Evolutionary conservation across 2,113 vertebrate species (phyloP), one percentile per base, ranked within the genome.

Genomic region (Chauna torquata): DNA sequence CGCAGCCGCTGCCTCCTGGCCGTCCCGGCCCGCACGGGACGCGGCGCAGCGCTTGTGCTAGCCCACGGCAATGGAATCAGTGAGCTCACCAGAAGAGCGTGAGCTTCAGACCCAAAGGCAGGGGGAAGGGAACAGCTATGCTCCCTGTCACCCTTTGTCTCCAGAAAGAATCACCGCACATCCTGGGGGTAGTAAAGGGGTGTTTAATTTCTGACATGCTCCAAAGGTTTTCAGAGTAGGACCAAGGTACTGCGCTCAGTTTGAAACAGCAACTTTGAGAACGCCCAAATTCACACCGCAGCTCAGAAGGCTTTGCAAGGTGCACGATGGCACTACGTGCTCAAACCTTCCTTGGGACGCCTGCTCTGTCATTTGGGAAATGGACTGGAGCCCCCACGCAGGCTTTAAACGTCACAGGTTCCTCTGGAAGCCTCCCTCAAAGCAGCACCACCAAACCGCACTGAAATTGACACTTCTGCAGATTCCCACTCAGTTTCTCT

Each of bases 301-400:
- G 1, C 24, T 59, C 65, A 6, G 5, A 36, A 38, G 17, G 47
- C 68, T 68, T 44, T 9, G 3, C 6, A 2, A 16, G 38, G 2
- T 8, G 1, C 30, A 27, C 1, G 7, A 50, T 20, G 82, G 45
- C 57, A 28, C 16, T 3, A 14, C 1, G 8, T 23, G 57, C 64
- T 42, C 4, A 1, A 42, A 59, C 58, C 28, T 38, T 28, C 45
- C 1, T 0, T 1, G 3, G 22, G 27, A 57, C 11, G 11, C 58
- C 24, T 23, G 64, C 32, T 66, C 62, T 52, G 16, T 36, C 38
- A 2, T 27, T 12, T 15, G 40, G 65, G n/a, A 64, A 62, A 16
- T 0, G 1, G 20, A 36, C 42, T 64, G 49, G 28, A 91, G 28
- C 6, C 20, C 65, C 45, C 27, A 2, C 0, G 0, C 42, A n/a